These are phyloP conservation scores for Phylloscopus trochiloides DNA, from an alignment of 2,113 vertebrate species.

Conservation along the genomic window DNA sequence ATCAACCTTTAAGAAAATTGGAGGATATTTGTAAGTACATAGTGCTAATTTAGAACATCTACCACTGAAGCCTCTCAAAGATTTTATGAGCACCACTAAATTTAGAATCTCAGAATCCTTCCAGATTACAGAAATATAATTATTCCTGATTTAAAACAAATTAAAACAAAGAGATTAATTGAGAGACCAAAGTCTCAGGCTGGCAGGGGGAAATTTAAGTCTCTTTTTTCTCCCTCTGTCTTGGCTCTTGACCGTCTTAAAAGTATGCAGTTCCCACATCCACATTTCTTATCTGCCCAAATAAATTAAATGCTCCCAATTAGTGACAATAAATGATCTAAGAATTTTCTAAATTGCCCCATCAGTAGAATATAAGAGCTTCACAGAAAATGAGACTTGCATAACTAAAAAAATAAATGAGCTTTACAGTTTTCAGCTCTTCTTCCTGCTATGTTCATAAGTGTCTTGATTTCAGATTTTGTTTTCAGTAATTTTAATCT, in stretches of 20 bases:
- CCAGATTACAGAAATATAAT: background rate
- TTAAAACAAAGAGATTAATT: background rate
- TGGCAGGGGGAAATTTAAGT: background rate
- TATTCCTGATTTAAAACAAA: background rate
- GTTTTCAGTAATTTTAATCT: background rate
- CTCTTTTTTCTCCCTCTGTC: background rate
- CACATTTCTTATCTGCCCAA: background rate
- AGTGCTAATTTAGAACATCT: background rate
- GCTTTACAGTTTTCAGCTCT: background rate
- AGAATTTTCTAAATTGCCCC: background rate
- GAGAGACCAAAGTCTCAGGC: background rate
- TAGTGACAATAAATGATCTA: background rate
- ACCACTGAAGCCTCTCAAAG: background rate
- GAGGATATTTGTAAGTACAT: background rate
- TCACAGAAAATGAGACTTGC: background rate
- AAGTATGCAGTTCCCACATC: background rate
- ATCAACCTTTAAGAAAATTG: constrained; percentile 11
- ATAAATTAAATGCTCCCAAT: background rate
- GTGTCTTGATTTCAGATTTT: background rate
- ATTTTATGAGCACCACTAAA: background rate
- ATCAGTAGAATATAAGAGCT: background rate
- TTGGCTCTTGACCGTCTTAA: background rate
- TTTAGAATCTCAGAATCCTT: background rate
- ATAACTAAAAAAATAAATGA: background rate
- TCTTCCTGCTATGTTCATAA: background rate